Evolutionary conservation across 1,140 invertebrate genomes (phyloP), one percentile per base, ranked within the genome.

Genomic region (Harpegnathos saltator): DNA sequence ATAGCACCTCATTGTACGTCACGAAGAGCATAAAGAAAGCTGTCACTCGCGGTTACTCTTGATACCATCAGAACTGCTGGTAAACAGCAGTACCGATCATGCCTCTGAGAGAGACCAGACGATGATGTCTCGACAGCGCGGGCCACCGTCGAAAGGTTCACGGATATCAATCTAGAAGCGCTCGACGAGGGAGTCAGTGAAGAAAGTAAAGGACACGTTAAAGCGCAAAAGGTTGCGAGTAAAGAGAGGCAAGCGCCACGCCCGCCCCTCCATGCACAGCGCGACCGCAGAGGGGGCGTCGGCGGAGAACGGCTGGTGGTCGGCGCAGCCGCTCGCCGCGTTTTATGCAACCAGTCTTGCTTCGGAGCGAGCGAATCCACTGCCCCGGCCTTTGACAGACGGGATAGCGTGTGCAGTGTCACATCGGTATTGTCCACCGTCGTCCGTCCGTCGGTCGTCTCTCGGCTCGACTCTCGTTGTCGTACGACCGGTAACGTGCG

Each of bases 271-370:
- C 87, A 91, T 74, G 33, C 24, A 59, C 19, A 1, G 9, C 24
- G 19, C 66, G 44, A 59, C 24, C 72, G 82, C 78, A 75, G 90
- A 73, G 83, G 88, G 85, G 85, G 56, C 62, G 63, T 69, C 33
- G 71, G 85, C 85, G 88, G 85, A 83, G 89, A 85, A 82, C 59
- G 86, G 82, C 71, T 85, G 84, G 82, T 59, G 65, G 83, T 90
- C 81, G 86, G 91, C 91, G 92, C 91, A 93, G 91, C 80, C 89
- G 91, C 91, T 88, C 90, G 92, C 91, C 91, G 90, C 87, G 90
- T 91, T 92, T 92, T 92, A 93, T 93, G 92, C 92, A 92, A 93
- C 91, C 92, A 93, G 92, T 93, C 90, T 92, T 91, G 90, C 91
- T 90, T 90, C 85, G 91, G 90, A 92, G 90, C 91, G 91, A 92